These are phyloP conservation scores for Mallateleia sp. DNA, from an alignment of 2,888 invertebrate genomes.

Conservation along the genomic window DNA sequence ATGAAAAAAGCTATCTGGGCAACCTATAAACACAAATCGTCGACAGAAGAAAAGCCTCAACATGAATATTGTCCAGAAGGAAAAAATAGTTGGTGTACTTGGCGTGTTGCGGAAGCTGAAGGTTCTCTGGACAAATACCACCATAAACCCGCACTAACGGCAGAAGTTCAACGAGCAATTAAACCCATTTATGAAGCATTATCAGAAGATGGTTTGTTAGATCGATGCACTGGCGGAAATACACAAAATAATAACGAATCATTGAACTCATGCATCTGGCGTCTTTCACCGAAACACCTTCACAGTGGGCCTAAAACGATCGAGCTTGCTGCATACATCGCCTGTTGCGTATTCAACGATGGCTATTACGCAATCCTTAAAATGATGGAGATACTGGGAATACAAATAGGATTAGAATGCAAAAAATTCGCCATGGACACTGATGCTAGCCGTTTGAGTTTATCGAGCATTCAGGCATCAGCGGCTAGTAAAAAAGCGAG, in stretches of 20 bases:
- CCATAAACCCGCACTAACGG: no score
- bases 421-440: no score
- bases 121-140: no score
- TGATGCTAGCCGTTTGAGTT: no score
- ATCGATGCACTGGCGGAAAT: conserved; percentile 4
- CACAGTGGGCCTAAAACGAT: background rate
- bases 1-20: no score
- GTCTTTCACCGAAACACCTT: background rate
- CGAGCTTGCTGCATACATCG: background rate
- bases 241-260: conserved; percentile 1
- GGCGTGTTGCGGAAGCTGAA: no score
- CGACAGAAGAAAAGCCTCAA: conserved; percentile 78
- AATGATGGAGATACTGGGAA: no score
- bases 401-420: no score
- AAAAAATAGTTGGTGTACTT: conserved; percentile 70
- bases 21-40: conserved; percentile 74
- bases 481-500: no score
- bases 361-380: background rate
- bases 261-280: background rate
- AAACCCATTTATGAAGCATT: conserved; percentile 47
- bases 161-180: conserved; percentile 19
- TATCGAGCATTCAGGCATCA: no score
- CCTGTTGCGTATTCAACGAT: background rate
- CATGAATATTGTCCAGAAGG: conserved; percentile 80
- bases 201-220: conserved; percentile 9